Base-by-base conservation (phyloP, 1,140 invertebrate species). In the Periplaneta americana region DNA sequence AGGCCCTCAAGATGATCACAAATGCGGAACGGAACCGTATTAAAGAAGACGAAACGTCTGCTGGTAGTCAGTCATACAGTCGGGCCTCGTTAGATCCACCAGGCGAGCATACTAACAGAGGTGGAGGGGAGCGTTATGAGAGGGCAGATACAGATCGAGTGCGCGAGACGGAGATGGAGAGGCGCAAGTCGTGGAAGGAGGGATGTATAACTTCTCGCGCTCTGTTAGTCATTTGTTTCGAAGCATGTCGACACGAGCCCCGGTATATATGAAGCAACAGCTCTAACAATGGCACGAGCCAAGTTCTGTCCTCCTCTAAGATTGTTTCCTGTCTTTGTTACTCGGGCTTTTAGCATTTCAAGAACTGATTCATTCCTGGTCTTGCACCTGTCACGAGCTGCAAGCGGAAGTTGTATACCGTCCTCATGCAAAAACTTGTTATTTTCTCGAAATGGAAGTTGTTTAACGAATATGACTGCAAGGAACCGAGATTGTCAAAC, bases 181-280 rank as follows among this genome's bases (percentile, higher is more conserved):
- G 34, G 31, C 33, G 18, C 0, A 22, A 17, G 34, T 31, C 76
- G 22, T 36, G n/a, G 10, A 10, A 9, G n/a, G 34, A 22, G 15
- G n/a, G 18, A 22, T 39, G n/a, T 37, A 37, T 74, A 75, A 88
- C 87, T 87, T 88, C 87, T 86, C 84, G 86, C 87, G 87, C 87
- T 87, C 87, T 88, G 86, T 82, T 87, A 88, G 87, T 87, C 87
- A 88, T 87, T 88, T 88, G 87, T 86, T 87, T 87, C 87, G 85
- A 88, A 88, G 83, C 87, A 88, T 88, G 87, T 88, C 87, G 87
- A 86, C 87, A 87, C 87, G 87, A 88, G 87, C 86, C 87, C n/a
- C 32, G 33, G 75, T 34, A 34, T 76, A 34, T 66, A 66, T 66
- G 48, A 0, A 66, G 48, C 6, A 66, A 66, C n/a, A n/a, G 74